Percentiles rank a stretch among this genome's conserved stretches.
phyloP scores from a whole-genome alignment of 2,113 vertebrate species.

The Salminus brasiliensis region DNA sequence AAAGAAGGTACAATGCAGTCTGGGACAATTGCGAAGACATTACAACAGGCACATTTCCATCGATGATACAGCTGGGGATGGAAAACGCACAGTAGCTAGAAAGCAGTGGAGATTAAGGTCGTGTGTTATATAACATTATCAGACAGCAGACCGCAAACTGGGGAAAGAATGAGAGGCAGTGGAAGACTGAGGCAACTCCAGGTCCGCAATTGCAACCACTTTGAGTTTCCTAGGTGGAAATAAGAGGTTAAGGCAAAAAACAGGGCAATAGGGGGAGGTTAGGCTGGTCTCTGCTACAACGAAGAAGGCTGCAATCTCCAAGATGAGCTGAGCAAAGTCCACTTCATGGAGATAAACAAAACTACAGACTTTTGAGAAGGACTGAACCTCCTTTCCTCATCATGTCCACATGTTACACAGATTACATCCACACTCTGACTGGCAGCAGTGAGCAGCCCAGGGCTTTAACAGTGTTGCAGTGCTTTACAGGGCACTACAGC shows the following conservation, averaged over 20 bases:
- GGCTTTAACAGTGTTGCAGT: no score
- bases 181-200: neutral
- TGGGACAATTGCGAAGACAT: neutral
- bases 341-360: no score
- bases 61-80: neutral
- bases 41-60: neutral
- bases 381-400: no score
- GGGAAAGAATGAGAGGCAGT: neutral
- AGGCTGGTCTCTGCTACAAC: neutral
- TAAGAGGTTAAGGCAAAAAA: neutral
- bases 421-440: no score
- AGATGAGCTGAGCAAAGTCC: no score
- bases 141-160: conserved; percentile 21
- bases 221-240: conserved; percentile 8
- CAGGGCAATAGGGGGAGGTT: neutral
- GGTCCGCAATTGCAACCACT: neutral
- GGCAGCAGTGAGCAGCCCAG: no score
- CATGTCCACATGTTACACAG: no score
- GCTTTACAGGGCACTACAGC: no score
- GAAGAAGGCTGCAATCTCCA: neutral
- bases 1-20: neutral
- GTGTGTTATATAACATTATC: conserved; percentile 75
- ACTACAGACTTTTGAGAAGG: no score
- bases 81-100: conserved; percentile 45
- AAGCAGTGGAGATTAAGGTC: conserved; percentile 74